Evolutionary conservation across 2,113 vertebrate genomes (phyloP), one percentile per base, ranked within the genome.

Genomic region (Suricata suricatta): DNA sequence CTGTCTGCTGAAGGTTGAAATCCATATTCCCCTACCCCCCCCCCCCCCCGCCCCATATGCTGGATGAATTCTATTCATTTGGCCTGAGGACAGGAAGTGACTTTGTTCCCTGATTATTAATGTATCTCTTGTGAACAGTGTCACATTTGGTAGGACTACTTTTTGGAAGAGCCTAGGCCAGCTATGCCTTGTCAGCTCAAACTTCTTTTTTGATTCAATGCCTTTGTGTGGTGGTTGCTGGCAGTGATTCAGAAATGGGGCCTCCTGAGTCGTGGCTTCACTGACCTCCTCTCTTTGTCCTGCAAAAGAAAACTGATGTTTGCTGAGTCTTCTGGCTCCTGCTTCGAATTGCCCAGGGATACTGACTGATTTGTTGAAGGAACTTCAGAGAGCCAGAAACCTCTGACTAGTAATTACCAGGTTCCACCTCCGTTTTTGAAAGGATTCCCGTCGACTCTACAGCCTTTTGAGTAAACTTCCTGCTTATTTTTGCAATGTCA

Each of bases 171-270:
- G n/a, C 54, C 27, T 47, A 79, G 85, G 21, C 85, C 85, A 93
- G 57, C 83, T 80, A 35, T 81, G 69, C 41, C 7, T 90, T 91
- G 90, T 95, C 97, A 74, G 82, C 88, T 97, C 66, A 69, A 41
- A 11, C 98, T 90, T 52, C 64, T 96, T 98, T 98, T 98, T 97
- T 98, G 96, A 97, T 98, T 96, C 84, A 87, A 35, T 96, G 76
- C 60, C 82, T 60, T 93, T 92, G 41, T 38, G 63, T 96, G 93
- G 81, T 94, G 38, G 63, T 77, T 81, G 64, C 82, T 96, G 97
- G 96, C 95, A 96, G 89, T 72, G 94, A 96, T 95, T 97, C 71
- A 87, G 77, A 27, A 1, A 74, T 82, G 88, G n/a, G 82, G 72
- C 86, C 47, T 96, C 38, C 41, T 82, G 82, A 54, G 50, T n/a